Evolutionary conservation across 2,113 vertebrate species (phyloP).

Genomic region (Stigmatopora argus): DNA sequence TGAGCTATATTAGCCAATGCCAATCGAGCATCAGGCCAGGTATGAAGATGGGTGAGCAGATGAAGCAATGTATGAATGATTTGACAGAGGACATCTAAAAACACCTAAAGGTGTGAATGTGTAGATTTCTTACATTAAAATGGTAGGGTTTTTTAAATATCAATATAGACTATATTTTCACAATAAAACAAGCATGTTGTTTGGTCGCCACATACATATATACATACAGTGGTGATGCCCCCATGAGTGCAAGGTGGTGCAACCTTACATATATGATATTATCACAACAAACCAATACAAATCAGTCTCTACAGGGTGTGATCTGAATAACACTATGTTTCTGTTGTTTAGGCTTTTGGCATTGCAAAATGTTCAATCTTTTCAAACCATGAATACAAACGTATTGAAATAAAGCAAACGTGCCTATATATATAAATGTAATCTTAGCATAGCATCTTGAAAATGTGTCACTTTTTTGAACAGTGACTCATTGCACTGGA

Average conservation of each 20-base stretch:
- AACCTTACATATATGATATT: conserved; percentile 57
- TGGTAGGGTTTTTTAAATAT: conserved; percentile 22
- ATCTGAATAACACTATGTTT: conserved; percentile 4
- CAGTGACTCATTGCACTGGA: neutral
- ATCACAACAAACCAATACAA: conserved; percentile 61
- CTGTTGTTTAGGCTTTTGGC: neutral
- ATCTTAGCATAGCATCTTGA: neutral
- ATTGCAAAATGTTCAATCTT: neutral
- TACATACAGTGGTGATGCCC: conserved; percentile 79
- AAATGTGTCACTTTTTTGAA: neutral
- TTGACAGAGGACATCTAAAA: conserved; percentile 52
- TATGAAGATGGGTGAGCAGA: conserved; percentile 21
- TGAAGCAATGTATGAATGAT: conserved; percentile 30
- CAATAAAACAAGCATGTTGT: conserved; percentile 49
- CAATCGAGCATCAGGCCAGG: neutral
- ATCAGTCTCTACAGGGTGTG: conserved; percentile 42
- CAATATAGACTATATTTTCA: conserved; percentile 18
- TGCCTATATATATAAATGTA: neutral
- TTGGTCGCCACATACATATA: conserved; percentile 72
- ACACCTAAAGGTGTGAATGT: conserved; percentile 28
- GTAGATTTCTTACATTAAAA: conserved; percentile 11
- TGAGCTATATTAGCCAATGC: neutral
- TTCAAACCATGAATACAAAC: neutral
- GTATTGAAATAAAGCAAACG: neutral
- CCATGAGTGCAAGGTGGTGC: conserved; percentile 71